Percentiles rank a stretch among this genome's conserved stretches.
Evolutionary conservation across 2,113 vertebrate species (phyloP).

Genomic region (Anolis sagrei): DNA sequence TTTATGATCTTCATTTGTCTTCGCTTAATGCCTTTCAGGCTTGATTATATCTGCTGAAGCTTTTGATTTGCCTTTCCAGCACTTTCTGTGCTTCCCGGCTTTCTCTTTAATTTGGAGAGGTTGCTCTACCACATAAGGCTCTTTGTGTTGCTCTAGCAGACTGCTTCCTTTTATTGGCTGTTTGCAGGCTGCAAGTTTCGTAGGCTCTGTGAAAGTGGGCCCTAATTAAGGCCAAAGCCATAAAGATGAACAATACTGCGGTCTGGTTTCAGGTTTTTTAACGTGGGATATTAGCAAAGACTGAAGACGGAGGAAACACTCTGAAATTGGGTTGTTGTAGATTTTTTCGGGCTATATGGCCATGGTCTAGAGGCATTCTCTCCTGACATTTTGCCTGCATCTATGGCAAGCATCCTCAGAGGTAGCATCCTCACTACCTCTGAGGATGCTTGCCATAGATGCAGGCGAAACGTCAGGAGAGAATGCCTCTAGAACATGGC

Average conservation of each 20-base stretch:
- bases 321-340: too few species aligned
- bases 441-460: too few species aligned
- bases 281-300: neutral
- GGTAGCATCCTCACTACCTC: too few species aligned
- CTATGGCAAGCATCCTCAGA: too few species aligned
- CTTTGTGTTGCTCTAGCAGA: neutral
- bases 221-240: neutral
- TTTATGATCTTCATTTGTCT: slow-evolving; percentile 37
- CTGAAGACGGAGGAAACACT: neutral
- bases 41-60: slow-evolving; percentile 54
- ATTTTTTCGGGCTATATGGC: too few species aligned
- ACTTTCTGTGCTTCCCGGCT: slow-evolving; percentile 53
- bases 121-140: rapidly evolving
- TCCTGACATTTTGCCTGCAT: too few species aligned
- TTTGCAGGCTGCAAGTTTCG: neutral
- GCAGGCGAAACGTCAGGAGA: too few species aligned
- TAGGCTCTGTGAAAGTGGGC: neutral
- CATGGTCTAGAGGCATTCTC: too few species aligned
- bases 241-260: neutral
- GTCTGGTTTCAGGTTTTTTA: neutral
- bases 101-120: neutral
- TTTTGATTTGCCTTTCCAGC: slow-evolving; percentile 38
- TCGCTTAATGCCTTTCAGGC: slow-evolving; percentile 38
- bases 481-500: too few species aligned
- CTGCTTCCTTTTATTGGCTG: slow-evolving; percentile 3